A percentile compares a stretch with the other conserved stretches of the same genome.
Conservation (phyloP, 2,797 vertebrate species). For the Eulemur mongoz region DNA sequence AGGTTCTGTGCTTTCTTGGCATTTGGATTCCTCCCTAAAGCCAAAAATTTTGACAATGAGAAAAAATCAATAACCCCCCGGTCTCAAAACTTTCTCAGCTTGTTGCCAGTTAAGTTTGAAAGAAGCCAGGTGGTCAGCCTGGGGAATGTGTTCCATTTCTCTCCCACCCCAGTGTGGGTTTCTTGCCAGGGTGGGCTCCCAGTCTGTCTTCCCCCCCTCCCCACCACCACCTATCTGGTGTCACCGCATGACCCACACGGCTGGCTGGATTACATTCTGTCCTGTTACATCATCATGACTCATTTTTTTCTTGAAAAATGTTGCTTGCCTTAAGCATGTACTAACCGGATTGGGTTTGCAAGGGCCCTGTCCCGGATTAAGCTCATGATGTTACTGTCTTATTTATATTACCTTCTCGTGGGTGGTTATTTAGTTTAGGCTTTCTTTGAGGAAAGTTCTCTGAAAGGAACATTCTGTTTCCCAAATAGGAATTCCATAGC, state of each 20-base stretch:
- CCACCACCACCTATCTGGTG: slow-evolving; percentile 72
- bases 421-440: slow-evolving; percentile 23
- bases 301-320: slow-evolving; percentile 80
- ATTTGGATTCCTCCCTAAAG: not conserved
- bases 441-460: slow-evolving; percentile 37
- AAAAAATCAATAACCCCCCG: not conserved
- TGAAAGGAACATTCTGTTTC: slow-evolving; percentile 58
- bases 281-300: slow-evolving; percentile 76
- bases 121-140: not conserved
- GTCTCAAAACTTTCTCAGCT: not conserved
- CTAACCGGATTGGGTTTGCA: slow-evolving; percentile 27
- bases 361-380: not conserved
- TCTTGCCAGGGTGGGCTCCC: slow-evolving; percentile 70
- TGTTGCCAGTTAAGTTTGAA: not conserved
- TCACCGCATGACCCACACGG: slow-evolving; percentile 71
- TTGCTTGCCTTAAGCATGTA: slow-evolving; percentile 75
- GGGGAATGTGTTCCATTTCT: not conserved
- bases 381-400: not conserved
- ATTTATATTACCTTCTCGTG: slow-evolving; percentile 5
- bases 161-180: not conserved
- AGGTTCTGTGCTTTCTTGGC: not conserved
- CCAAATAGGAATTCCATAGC: slow-evolving; percentile 4
- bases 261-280: slow-evolving; percentile 76
- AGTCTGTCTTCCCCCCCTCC: not conserved
- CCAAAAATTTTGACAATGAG: not conserved